phyloP scores from a whole-genome alignment of 2,797 vertebrate genomes.

The Staurois parvus region DNA sequence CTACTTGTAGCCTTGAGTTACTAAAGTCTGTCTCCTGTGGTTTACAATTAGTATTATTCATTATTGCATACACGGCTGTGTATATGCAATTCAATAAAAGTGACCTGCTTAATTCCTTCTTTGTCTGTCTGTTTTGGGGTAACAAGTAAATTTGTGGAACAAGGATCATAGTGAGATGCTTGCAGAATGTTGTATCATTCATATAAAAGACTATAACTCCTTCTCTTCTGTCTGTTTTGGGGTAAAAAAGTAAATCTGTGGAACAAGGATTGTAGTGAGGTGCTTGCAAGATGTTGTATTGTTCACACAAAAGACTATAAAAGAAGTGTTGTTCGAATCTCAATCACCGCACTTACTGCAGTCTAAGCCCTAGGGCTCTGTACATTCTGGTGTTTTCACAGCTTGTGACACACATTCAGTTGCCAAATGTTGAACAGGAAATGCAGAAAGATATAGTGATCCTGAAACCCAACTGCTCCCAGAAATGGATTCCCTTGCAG shows the following conservation, averaged over 20 bases:
- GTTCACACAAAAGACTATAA: not conserved
- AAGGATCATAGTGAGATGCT: not conserved
- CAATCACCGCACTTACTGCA: not conserved
- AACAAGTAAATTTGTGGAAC: not conserved
- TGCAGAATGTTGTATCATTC: not conserved
- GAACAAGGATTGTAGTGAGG: not conserved
- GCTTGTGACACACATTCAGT: not conserved
- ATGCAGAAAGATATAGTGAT: not conserved
- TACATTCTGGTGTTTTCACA: not conserved
- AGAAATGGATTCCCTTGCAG: too few species aligned
- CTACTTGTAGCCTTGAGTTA: not conserved
- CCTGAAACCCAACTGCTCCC: not conserved
- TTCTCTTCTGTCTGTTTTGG: not conserved
- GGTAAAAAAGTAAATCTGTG: not conserved
- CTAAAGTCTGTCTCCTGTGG: not conserved
- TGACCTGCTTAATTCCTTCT: constrained; percentile 5
- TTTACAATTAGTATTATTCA: not conserved
- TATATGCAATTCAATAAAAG: constrained; percentile 9
- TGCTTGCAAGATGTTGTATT: not conserved
- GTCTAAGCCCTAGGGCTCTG: not conserved
- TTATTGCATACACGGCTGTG: not conserved
- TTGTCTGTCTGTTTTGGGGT: not conserved
- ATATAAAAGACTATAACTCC: not conserved
- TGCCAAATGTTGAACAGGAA: not conserved
- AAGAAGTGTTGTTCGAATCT: not conserved